Conservation (phyloP, 2,888 invertebrate species). For the Disparrhopalites patrizii region DNA sequence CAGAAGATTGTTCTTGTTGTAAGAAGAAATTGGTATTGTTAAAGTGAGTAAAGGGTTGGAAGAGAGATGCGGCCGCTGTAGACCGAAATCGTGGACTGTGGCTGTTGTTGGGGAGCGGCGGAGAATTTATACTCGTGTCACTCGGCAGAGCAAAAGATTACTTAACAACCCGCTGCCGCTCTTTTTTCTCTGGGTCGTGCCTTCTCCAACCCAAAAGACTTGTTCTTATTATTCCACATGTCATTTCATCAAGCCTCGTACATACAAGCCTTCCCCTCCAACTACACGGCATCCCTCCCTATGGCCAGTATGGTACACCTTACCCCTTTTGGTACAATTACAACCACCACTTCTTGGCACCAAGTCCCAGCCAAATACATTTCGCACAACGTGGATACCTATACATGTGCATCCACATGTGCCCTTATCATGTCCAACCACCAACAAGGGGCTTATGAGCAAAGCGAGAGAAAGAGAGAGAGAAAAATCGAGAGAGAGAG, state of each 20-base stretch:
- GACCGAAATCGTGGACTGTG: constrained; percentile 12
- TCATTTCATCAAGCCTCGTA: neutral
- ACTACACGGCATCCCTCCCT: too few species aligned
- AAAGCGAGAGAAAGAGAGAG: neutral
- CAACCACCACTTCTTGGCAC: neutral
- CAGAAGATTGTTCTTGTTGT: neutral
- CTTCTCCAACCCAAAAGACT: neutral
- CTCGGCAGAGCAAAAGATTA: too few species aligned
- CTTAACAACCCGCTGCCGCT: neutral
- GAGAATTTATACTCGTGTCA: constrained; percentile 14
- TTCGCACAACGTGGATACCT: neutral
- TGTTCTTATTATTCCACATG: neutral
- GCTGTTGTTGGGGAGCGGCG: constrained; percentile 1
- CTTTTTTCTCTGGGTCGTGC: neutral
- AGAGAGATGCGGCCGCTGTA: constrained; percentile 10
- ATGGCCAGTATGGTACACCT: too few species aligned
- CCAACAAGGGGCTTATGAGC: neutral
- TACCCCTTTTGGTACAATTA: neutral
- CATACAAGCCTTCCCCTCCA: neutral
- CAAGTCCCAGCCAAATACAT: neutral
- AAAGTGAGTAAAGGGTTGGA: neutral
- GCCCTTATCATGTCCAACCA: neutral
- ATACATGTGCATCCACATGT: neutral
- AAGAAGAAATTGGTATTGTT: neutral
- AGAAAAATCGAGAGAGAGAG: neutral